Evolutionary conservation across 2,113 vertebrate species (phyloP), one percentile per base, ranked within the genome.

Genomic region (Anguilla japonica): DNA sequence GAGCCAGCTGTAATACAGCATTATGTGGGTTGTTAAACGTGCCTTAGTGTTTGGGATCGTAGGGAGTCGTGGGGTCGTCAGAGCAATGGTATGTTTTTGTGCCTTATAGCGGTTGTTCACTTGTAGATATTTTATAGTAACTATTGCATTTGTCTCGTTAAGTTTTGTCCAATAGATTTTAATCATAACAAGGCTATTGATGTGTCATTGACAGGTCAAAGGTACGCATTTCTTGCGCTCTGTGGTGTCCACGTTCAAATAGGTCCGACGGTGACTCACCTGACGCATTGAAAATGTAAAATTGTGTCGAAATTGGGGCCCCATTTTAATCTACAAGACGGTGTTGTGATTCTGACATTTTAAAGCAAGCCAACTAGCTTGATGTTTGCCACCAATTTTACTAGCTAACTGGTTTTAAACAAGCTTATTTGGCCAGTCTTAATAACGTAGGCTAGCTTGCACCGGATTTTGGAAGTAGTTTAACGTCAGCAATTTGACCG

Each of bases 31-130:
- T 20, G 11, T 89, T 0, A 63, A 40, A 11, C 84, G 84, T 14
- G 63, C 81, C 2, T 34, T 91, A 5, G 0, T 94, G 4, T 41
- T 94, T 0, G 90, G 91, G 3, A 0, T 89, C 0, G 0, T 94
- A 0, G 91, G 91, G 0, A 89, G 87, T 41, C 80, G 84, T 84
- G 91, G 91, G 18, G 0, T 89, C 0, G 0, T 78, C 0, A 90
- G 91, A 89, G 90, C 83, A 2, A 96, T 96, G 95, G 95, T 96
- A 79, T 90, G 93, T 43, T 5, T 20, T 41, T 34, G n/a, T 81
- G 3, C 11, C 41, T 18, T 34, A 67, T 67, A 26, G 22, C 60
- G 3, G 22, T 26, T 22, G 60, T 67, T 22, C 60, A 67, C 60
- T 26, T 11, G 8, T 53, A 53, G 3, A 26, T 67, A 5, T 22